Evolutionary conservation across 1,140 invertebrate genomes (phyloP).

Genomic region (Ostrea denselamellosa): DNA sequence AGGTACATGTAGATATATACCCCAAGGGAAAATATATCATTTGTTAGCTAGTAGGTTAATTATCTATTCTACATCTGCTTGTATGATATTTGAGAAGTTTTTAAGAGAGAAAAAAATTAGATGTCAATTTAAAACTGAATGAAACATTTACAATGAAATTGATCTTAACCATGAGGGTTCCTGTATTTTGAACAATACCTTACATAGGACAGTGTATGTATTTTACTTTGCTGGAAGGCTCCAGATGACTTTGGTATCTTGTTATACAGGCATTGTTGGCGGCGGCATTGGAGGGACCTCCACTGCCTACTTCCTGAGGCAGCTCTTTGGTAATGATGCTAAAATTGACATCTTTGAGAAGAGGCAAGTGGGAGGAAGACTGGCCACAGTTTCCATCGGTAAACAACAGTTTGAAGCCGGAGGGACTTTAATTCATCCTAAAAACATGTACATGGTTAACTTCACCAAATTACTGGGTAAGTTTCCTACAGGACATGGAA

Average conservation of each 20-base stretch:
- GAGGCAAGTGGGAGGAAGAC: slow-evolving; percentile 82
- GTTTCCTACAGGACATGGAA: too few relatives aligned
- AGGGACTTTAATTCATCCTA: slow-evolving; percentile 82
- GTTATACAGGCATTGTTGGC: slow-evolving; percentile 81
- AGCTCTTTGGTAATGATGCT: slow-evolving; percentile 81
- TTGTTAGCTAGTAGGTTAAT: too few relatives aligned
- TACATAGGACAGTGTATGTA: background rate
- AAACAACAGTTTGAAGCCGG: slow-evolving; percentile 82
- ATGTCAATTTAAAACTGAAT: background rate
- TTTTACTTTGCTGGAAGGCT: background rate
- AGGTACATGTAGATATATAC: too few relatives aligned
- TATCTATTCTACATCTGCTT: too few relatives aligned
- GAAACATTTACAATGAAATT: background rate
- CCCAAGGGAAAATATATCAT: too few relatives aligned
- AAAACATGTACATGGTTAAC: slow-evolving; percentile 83
- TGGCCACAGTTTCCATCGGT: slow-evolving; percentile 80
- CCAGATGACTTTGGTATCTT: background rate
- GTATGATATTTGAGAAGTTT: too few relatives aligned
- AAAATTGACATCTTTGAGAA: slow-evolving; percentile 81
- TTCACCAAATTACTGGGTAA: slow-evolving; percentile 82
- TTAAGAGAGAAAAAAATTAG: background rate
- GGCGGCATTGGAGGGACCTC: slow-evolving; percentile 84
- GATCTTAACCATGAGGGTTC: background rate
- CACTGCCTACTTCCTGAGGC: slow-evolving; percentile 81
- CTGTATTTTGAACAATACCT: background rate